Percentiles rank a stretch among this genome's conserved stretches.
Conservation (phyloP, 1,140 invertebrate genomes). For the Caenorhabditis tropicalis region DNA sequence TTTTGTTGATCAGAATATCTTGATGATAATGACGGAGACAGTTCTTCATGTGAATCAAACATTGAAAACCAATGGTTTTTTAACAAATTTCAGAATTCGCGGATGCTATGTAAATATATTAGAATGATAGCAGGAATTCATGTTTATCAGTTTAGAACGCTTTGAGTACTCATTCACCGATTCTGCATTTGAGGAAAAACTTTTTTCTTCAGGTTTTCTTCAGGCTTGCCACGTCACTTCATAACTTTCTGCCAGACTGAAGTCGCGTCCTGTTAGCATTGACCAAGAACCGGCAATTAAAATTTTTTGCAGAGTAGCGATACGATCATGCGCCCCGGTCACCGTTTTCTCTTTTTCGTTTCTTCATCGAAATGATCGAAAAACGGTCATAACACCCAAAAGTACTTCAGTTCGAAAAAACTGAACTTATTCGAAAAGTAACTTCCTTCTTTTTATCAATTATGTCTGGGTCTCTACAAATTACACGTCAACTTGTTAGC, state of each 20-base stretch:
- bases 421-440: background rate
- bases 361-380: background rate
- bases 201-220: too few relatives aligned
- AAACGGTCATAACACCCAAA: slow-evolving; percentile 29
- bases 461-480: slow-evolving; percentile 3
- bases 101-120: too few relatives aligned
- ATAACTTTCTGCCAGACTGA: background rate
- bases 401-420: background rate
- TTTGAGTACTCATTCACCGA: too few relatives aligned
- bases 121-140: too few relatives aligned
- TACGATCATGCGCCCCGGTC: slow-evolving; percentile 21
- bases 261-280: background rate
- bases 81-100: too few relatives aligned
- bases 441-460: slow-evolving; percentile 12
- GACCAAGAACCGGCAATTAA: background rate
- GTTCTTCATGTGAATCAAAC: too few relatives aligned
- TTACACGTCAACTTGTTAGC: background rate
- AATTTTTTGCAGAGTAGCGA: background rate
- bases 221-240: background rate
- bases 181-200: too few relatives aligned
- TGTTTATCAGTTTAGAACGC: too few relatives aligned
- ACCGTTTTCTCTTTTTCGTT: background rate
- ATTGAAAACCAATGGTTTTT: too few relatives aligned
- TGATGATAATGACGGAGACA: too few relatives aligned
- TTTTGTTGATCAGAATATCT: background rate